Base-by-base conservation (phyloP, 2,797 vertebrate species). In the Serranus cabrilla region DNA sequence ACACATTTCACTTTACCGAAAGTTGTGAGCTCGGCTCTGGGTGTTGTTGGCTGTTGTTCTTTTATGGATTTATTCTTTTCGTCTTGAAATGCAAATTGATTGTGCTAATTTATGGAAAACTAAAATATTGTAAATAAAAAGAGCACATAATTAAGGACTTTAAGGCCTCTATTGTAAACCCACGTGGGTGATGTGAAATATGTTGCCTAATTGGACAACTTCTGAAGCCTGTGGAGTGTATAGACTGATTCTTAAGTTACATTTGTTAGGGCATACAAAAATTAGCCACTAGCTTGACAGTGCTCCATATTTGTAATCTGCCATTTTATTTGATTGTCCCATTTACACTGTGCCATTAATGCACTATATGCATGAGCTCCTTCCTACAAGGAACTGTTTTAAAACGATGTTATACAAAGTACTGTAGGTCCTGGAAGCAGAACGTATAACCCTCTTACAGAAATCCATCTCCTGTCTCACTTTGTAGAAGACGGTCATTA, bases 401-500 rank as follows among this genome's bases (percentile, higher is more conserved):
- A 34, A 14, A 31, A 31, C 27, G 27, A 6, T 31, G 6, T 31
- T 31, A 31, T 31, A 6, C 27, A 31, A 6, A 31, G 42, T 17
- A 2, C 5, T 12, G 46, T 23, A 27, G 16, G 27, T 57, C 65
- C 14, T 52, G n/a, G 14, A 64, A 31, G 31, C 31, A 64, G 25
- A 74, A 31, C 11, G 12, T 52, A 25, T 10, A 11, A 10, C 51
- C 64, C 11, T 67, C 16, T 18, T 11, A 25, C 4, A 40, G 9
- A 61, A 67, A 65, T 17, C 1, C 11, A 45, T 80, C 13, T 17
- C 9, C 51, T 27, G 11, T 23, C 40, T 18, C 4, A 8, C 8
- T 63, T 47, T 74, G 18, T 11, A 12, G 17, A 74, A 39, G 64
- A 65, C 40, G 20, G 71, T 74, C 34, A 67, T 70, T 65, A 65